phyloP scores from a whole-genome alignment of 2,113 vertebrate genomes.

The Boleophthalmus pectinirostris region DNA sequence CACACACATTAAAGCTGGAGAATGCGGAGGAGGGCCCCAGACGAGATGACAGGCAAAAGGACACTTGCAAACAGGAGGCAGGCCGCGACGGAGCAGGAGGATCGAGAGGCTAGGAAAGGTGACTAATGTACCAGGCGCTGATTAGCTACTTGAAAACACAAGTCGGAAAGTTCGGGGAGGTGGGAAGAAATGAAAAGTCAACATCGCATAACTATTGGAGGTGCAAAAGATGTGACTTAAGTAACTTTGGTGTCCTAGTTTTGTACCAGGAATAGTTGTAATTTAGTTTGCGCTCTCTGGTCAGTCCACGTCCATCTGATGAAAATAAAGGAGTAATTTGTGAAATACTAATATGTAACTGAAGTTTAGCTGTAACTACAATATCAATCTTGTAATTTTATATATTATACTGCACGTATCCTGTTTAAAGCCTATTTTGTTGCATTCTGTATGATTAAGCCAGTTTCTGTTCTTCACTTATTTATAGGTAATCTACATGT shows the following conservation, averaged over 20 bases:
- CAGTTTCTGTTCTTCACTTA: not conserved
- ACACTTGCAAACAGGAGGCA: constrained; percentile 51
- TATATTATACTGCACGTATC: not conserved
- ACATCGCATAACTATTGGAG: not conserved
- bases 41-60: constrained; percentile 67
- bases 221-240: constrained; percentile 32
- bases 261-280: not conserved
- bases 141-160: constrained; percentile 49
- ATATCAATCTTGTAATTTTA: no score
- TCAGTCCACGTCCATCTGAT: not conserved
- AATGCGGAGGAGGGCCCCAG: constrained; percentile 59
- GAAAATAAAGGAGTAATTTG: not conserved
- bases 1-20: constrained; percentile 57
- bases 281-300: not conserved
- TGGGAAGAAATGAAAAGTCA: constrained; percentile 3
- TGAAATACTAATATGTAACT: not conserved
- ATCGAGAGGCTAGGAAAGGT: constrained; percentile 52
- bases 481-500: not conserved
- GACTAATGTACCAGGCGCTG: constrained; percentile 57
- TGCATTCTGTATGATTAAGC: not conserved
- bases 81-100: constrained; percentile 28
- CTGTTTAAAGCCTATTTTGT: not conserved
- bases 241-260: not conserved
- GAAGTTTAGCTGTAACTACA: not conserved
- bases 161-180: constrained; percentile 21